A percentile compares a stretch with the other conserved stretches of the same genome.
These are phyloP conservation scores for Callyntrura sp. DNA, from an alignment of 2,888 invertebrate species.

Conservation along the genomic window DNA sequence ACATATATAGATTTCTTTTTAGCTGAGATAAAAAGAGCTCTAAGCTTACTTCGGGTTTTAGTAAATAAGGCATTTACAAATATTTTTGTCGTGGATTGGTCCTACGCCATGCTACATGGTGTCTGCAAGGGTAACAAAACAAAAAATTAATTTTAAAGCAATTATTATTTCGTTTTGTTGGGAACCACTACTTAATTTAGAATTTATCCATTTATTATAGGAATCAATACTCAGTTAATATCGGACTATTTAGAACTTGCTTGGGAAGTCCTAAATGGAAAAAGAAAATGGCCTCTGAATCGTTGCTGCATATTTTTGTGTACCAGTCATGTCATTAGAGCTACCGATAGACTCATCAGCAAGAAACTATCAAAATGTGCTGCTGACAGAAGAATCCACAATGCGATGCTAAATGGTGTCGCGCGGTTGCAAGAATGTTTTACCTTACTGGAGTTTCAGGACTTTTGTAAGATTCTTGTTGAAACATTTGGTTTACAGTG, in stretches of 20 bases:
- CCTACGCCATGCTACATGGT: neutral
- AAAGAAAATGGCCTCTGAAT: neutral
- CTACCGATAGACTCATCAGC: neutral
- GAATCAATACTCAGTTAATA: neutral
- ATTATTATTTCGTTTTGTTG: no score
- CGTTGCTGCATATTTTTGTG: neutral
- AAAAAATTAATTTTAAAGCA: no score
- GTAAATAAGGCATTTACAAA: neutral
- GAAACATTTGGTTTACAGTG: neutral
- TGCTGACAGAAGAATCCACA: neutral
- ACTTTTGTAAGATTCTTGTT: neutral
- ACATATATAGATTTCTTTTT: no score
- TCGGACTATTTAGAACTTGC: neutral
- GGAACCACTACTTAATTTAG: no score
- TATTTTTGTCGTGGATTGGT: neutral
- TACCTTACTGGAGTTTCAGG: neutral
- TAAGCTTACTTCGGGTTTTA: no score
- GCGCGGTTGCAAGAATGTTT: conserved; percentile 15
- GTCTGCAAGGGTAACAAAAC: neutral
- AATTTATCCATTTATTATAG: neutral
- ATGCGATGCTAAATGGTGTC: neutral
- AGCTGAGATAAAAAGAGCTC: no score
- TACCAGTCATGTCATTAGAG: conserved; percentile 5
- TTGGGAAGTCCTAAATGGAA: conserved; percentile 1
- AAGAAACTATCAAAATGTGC: neutral